phyloP scores from a whole-genome alignment of 2,888 invertebrate genomes.

The Entomobrya proxima region DNA sequence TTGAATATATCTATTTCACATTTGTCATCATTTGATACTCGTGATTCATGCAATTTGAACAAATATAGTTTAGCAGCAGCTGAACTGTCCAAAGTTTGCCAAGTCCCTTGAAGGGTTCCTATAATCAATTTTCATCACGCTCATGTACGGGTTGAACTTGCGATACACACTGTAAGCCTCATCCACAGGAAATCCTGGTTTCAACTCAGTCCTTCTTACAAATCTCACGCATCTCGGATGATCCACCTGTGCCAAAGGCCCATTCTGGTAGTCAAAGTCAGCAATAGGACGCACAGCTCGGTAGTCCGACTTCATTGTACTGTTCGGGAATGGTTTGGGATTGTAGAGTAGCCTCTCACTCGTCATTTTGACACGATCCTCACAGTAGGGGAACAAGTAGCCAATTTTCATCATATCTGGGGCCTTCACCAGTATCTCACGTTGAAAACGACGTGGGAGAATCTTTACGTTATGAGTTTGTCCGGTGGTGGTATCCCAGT shows the following conservation, averaged over 20 bases:
- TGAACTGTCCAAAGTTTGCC: neutral
- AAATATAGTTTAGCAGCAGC: neutral
- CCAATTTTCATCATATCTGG: neutral
- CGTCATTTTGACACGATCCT: conserved; percentile 8
- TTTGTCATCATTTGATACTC: too few relatives aligned
- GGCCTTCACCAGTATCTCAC: neutral
- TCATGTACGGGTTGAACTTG: conserved; percentile 41
- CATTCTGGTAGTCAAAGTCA: conserved; percentile 35
- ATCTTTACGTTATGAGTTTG: conserved; percentile 19
- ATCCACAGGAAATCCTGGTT: conserved; percentile 21
- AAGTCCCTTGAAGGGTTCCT: neutral
- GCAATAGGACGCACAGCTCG: neutral
- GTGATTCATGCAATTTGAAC: too few relatives aligned
- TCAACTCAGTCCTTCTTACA: conserved; percentile 22
- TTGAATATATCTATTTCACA: too few relatives aligned
- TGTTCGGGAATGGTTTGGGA: conserved; percentile 1
- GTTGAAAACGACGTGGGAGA: neutral
- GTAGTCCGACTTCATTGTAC: conserved; percentile 4
- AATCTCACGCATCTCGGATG: conserved; percentile 10
- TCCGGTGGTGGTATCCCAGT: conserved; percentile 47
- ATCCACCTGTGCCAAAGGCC: conserved; percentile 11
- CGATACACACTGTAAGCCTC: neutral
- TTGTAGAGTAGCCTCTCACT: neutral
- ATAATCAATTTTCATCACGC: conserved; percentile 6
- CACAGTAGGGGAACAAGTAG: conserved; percentile 14